A percentile compares a stretch with the other conserved stretches of the same genome.
phyloP scores from a whole-genome alignment of 1,140 invertebrate genomes.

The Drosophila watanabei region DNA sequence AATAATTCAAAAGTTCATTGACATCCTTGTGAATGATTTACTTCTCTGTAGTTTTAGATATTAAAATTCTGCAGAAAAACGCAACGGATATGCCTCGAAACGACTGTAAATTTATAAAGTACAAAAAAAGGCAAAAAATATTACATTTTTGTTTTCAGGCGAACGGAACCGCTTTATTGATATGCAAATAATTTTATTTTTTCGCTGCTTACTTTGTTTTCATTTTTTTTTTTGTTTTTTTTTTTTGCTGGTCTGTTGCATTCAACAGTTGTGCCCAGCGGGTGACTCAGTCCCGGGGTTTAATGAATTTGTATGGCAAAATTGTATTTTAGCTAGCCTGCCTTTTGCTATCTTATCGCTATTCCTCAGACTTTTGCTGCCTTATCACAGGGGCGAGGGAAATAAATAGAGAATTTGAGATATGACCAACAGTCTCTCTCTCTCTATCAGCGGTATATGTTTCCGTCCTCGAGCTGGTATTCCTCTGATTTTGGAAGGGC shows the following conservation, averaged over 20 bases:
- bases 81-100: constrained; percentile 5
- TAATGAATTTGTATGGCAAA: constrained; percentile 20
- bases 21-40: neutral
- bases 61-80: neutral
- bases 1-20: neutral
- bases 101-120: constrained; percentile 2
- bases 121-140: constrained; percentile 13
- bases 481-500: constrained; percentile 14
- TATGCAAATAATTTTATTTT: constrained; percentile 56
- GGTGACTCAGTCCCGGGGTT: constrained; percentile 19
- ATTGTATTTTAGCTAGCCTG: constrained; percentile 35
- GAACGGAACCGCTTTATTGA: constrained; percentile 42
- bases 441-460: constrained; percentile 7
- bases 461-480: constrained; percentile 20
- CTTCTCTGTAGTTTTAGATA: neutral
- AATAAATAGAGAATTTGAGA: constrained; percentile 36
- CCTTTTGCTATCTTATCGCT: constrained; percentile 41
- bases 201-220: constrained; percentile 26
- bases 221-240: neutral
- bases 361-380: constrained; percentile 29
- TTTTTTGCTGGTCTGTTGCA: constrained; percentile 36
- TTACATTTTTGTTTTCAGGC: constrained; percentile 34
- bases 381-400: constrained; percentile 26
- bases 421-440: constrained; percentile 22
- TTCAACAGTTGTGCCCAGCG: constrained; percentile 36